These are phyloP conservation scores for Cantharis lateralis DNA, from an alignment of 2,888 invertebrate genomes.

Conservation along the genomic window DNA sequence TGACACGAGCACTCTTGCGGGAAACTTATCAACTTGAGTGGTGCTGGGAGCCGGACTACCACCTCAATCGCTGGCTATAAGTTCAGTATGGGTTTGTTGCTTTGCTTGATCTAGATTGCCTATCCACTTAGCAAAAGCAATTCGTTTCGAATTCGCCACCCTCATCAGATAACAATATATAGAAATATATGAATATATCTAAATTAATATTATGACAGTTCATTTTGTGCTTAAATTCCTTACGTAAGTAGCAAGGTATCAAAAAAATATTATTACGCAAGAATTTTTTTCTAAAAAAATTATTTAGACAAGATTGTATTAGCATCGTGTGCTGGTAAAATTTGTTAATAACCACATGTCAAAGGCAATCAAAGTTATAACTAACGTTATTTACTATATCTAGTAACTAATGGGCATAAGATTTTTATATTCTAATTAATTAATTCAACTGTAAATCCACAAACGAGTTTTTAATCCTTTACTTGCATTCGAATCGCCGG, in stretches of 20 bases:
- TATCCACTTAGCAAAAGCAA: too few relatives aligned
- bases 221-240: neutral
- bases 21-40: too few relatives aligned
- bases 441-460: conserved; percentile 2
- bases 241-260: neutral
- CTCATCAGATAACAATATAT: too few relatives aligned
- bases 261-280: neutral
- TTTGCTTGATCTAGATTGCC: too few relatives aligned
- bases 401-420: neutral
- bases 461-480: neutral
- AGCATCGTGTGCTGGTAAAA: neutral
- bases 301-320: neutral
- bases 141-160: too few relatives aligned
- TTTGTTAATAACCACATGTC: neutral
- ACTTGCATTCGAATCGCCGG: neutral
- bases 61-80: too few relatives aligned
- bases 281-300: neutral
- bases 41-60: too few relatives aligned
- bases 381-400: conserved; percentile 4
- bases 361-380: conserved; percentile 1
- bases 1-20: too few relatives aligned
- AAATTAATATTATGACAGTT: neutral
- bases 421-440: conserved; percentile 2
- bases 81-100: too few relatives aligned
- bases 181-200: too few relatives aligned